A percentile compares a stretch with the other conserved stretches of the same genome.
These are phyloP conservation scores for Scaptomyza parva DNA, from an alignment of 2,888 invertebrate genomes.

Conservation along the genomic window DNA sequence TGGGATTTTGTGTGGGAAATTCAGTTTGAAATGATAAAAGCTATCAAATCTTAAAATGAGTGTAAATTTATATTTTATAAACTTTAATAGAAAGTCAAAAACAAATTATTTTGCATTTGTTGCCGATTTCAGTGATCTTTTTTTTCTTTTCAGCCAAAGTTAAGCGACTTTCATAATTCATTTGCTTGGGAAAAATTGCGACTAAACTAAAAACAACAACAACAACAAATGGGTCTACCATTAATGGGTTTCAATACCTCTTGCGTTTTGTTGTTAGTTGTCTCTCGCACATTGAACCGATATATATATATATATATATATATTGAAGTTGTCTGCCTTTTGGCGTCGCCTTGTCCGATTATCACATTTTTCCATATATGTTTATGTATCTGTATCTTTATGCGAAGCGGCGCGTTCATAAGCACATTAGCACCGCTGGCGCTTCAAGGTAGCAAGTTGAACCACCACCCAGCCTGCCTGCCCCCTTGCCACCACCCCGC, in stretches of 20 bases:
- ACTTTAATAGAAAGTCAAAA: not conserved
- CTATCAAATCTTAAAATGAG: too few species aligned
- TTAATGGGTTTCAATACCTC: slow-evolving; percentile 77
- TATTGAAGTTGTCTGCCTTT: not conserved
- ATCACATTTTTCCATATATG: slow-evolving; percentile 63
- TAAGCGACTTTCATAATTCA: slow-evolving; percentile 59
- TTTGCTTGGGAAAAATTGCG: slow-evolving; percentile 47
- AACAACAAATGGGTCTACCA: slow-evolving; percentile 42
- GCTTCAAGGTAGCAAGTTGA: slow-evolving; percentile 47
- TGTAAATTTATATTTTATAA: too few species aligned
- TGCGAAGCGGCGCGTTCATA: slow-evolving; percentile 72
- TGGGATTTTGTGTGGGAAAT: not conserved
- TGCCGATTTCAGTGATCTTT: slow-evolving; percentile 17
- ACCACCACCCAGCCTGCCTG: slow-evolving; percentile 10
- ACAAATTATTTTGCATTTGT: too few species aligned
- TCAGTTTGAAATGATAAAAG: not conserved
- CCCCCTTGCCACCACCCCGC: slow-evolving; percentile 22
- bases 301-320: slow-evolving; percentile 19
- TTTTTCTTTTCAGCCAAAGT: slow-evolving; percentile 7
- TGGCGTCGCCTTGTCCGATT: slow-evolving; percentile 54
- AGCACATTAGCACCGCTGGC: slow-evolving; percentile 78
- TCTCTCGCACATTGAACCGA: slow-evolving; percentile 55
- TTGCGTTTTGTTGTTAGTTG: slow-evolving; percentile 38
- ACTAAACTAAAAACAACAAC: slow-evolving; percentile 5
- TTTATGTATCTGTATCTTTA: not conserved